These are phyloP conservation scores for Dasypogon diadema DNA, from an alignment of 2,888 invertebrate genomes.

Conservation along the genomic window DNA sequence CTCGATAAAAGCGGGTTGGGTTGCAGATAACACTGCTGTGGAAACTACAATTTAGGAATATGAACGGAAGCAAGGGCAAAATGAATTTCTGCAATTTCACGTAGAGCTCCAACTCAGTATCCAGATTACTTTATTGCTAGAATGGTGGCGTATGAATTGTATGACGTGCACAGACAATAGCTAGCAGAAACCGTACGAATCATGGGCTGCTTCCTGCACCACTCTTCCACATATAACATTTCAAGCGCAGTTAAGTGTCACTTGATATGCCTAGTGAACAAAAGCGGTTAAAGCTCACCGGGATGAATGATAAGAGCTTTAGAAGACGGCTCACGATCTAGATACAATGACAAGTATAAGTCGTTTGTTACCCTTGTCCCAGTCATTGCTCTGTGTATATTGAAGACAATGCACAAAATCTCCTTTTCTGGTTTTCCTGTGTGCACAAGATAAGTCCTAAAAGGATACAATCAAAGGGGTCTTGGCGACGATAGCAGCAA, in stretches of 20 bases:
- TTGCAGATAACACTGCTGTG: conserved; percentile 31
- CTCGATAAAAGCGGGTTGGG: background rate
- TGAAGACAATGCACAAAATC: conserved; percentile 38
- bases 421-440: conserved; percentile 26
- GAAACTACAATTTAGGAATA: background rate
- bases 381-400: background rate
- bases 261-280: conserved; percentile 45
- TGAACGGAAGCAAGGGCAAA: conserved; percentile 8
- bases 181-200: conserved; percentile 7
- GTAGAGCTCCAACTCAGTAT: background rate
- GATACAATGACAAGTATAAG: background rate
- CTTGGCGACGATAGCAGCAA: background rate
- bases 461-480: conserved; percentile 20
- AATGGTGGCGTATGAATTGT: conserved; percentile 35
- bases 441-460: conserved; percentile 31
- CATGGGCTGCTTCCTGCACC: background rate
- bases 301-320: conserved; percentile 26
- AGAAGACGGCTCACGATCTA: conserved; percentile 14
- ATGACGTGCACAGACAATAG: conserved; percentile 44
- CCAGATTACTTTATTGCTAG: conserved; percentile 34
- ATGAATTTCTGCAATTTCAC: conserved; percentile 41
- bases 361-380: conserved; percentile 26
- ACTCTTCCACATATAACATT: conserved; percentile 17
- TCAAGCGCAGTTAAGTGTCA: conserved; percentile 44
- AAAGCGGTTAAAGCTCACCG: conserved; percentile 39